Evolutionary conservation across 2,113 vertebrate genomes (phyloP), one percentile per base, ranked within the genome.

Genomic region (Tupaia tana): DNA sequence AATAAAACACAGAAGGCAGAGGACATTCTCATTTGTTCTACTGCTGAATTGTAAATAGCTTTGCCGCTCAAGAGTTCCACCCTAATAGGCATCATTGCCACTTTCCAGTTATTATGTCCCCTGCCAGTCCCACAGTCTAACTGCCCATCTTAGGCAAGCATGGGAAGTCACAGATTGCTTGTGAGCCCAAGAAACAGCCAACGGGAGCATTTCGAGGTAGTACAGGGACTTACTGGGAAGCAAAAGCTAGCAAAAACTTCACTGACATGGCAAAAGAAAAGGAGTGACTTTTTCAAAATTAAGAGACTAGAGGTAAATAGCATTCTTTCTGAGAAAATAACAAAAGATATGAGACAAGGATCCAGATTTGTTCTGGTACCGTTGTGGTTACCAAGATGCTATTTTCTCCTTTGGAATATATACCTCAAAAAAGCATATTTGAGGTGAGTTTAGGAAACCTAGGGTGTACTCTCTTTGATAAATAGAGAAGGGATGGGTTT

Each of bases 311-410:
- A n/a, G 83, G 9, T 66, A 86, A 74, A 22, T 70, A 54, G 61
- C 27, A 73, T 61, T 78, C 34, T 85, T 67, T 80, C 78, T 91
- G 79, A 81, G 81, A 97, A 88, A 85, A 27, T 91, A 93, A 61
- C 54, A 80, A 43, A 43, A 34, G 54, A 54, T 20, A 13, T 9
- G 54, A 90, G 85, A 88, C 64, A 73, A 67, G n/a, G 27, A 18
- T 81, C 14, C 4, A 19, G 5, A 27, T 89, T 77, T 79, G 63
- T 54, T 94, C 61, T 75, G 78, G 52, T 9, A 9, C 34, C 75
- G 29, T 2, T 15, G 34, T 74, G 25, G 52, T 83, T 27, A 56
- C 43, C 27, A 43, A n/a, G 58, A 87, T 43, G n/a, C 27, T 7
- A 7, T 78, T 66, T 94, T 29, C 7, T 6, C 22, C 1, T 77